Evolutionary conservation across 1,140 invertebrate species (phyloP).

Genomic region (Drosophila murphyi): DNA sequence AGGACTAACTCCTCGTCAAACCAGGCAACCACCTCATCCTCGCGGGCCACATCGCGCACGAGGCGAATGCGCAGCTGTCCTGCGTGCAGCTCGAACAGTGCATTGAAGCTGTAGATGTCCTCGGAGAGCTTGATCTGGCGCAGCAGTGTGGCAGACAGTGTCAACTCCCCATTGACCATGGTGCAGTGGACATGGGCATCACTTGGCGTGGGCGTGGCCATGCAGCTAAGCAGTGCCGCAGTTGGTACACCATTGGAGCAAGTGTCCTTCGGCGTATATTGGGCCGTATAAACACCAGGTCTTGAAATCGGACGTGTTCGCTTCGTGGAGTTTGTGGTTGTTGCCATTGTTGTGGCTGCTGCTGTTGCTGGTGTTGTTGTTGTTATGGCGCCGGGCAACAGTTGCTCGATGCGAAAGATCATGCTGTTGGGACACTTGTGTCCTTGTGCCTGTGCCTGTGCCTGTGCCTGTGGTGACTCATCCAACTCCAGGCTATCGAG

Average conservation of each 20-base stretch:
- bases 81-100: constrained; percentile 84
- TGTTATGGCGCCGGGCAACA: constrained; percentile 60
- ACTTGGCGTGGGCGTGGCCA: constrained; percentile 31
- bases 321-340: constrained; percentile 40
- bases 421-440: constrained; percentile 69
- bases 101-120: constrained; percentile 88
- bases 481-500: constrained; percentile 57
- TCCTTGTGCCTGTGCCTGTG: constrained; percentile 27
- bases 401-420: constrained; percentile 81
- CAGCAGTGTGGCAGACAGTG: constrained; percentile 56
- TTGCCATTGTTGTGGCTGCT: constrained; percentile 18
- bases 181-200: constrained; percentile 56
- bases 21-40: constrained; percentile 90
- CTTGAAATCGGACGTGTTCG: constrained; percentile 69
- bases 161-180: constrained; percentile 48
- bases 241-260: constrained; percentile 57
- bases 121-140: constrained; percentile 86
- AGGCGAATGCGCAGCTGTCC: constrained; percentile 71
- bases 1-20: constrained; percentile 91
- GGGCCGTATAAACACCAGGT: constrained; percentile 66
- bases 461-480: constrained; percentile 17
- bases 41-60: constrained; percentile 73
- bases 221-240: constrained; percentile 50
- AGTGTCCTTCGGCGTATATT: constrained; percentile 77
- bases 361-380: constrained; percentile 7